Percentiles rank a stretch among this genome's conserved stretches.
Conservation (phyloP, 2,113 vertebrate species). For the Ascaphus truei region DNA sequence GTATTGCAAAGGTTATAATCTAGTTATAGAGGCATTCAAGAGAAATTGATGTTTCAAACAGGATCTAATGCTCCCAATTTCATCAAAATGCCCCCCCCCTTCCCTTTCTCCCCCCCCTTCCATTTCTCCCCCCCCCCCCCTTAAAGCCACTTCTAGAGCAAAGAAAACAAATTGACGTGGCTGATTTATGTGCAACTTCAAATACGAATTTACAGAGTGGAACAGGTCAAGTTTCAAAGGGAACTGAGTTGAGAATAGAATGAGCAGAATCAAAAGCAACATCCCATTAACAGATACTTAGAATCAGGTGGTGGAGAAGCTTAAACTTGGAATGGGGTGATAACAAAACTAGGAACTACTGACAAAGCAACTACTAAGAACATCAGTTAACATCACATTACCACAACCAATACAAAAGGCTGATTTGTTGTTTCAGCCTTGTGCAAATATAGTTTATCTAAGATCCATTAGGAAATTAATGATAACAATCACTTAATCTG, state of each 20-base stretch:
- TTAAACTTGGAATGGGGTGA: constrained; percentile 13
- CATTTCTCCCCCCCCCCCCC: not conserved
- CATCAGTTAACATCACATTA: constrained; percentile 32
- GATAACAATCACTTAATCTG: constrained; percentile 9
- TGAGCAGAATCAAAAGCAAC: constrained; percentile 19
- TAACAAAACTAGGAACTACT: constrained; percentile 4
- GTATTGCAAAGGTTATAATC: constrained; percentile 2
- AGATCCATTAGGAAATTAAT: constrained; percentile 18
- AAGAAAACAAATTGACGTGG: constrained; percentile 28
- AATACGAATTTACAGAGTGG: constrained; percentile 10
- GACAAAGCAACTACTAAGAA: constrained; percentile 28
- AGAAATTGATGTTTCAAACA: constrained; percentile 29
- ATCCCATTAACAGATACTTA: constrained; percentile 34
- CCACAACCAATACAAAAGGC: not conserved
- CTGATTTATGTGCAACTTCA: constrained; percentile 25
- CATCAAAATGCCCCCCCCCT: constrained; percentile 13
- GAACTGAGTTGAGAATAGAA: not conserved
- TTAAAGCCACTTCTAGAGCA: not conserved
- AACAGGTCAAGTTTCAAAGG: constrained; percentile 20
- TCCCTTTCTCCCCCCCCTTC: not conserved
- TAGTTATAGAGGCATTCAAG: constrained; percentile 24
- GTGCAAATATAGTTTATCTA: constrained; percentile 2
- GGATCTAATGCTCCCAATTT: constrained; percentile 30
- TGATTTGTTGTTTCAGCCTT: constrained; percentile 10
- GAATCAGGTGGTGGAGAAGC: constrained; percentile 4